These are phyloP conservation scores for Brachymystax lenok DNA, from an alignment of 2,797 vertebrate genomes.

Conservation along the genomic window DNA sequence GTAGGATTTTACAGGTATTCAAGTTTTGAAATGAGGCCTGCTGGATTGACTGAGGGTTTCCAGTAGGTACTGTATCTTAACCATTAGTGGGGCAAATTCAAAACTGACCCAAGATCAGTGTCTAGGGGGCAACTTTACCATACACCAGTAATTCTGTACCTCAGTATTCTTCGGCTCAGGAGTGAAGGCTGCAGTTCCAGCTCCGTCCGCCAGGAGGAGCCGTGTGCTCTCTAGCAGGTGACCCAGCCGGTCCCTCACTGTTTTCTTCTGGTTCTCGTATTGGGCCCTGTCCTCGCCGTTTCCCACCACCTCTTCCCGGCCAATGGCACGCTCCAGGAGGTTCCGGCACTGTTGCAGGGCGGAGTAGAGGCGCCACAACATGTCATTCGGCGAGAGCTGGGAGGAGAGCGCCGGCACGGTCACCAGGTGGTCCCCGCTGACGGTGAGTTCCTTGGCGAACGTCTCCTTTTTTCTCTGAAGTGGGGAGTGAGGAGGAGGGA, in stretches of 20 bases:
- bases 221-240: slow-evolving; percentile 59
- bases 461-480: slow-evolving; percentile 67
- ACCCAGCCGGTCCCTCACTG: slow-evolving; percentile 64
- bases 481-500: background rate
- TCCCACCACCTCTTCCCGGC: slow-evolving; percentile 65
- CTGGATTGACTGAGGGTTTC: background rate
- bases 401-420: slow-evolving; percentile 62
- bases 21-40: background rate
- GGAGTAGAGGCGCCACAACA: slow-evolving; percentile 67
- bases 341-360: slow-evolving; percentile 69
- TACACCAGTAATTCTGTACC: slow-evolving; percentile 52
- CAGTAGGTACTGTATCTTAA: no score
- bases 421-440: slow-evolving; percentile 56
- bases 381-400: slow-evolving; percentile 66
- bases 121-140: background rate
- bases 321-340: slow-evolving; percentile 68
- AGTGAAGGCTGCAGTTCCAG: slow-evolving; percentile 35
- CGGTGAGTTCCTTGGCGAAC: slow-evolving; percentile 39
- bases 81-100: background rate
- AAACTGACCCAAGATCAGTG: background rate
- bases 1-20: background rate
- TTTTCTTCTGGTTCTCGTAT: slow-evolving; percentile 63
- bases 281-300: slow-evolving; percentile 44
- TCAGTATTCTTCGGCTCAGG: slow-evolving; percentile 49
- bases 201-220: slow-evolving; percentile 61